phyloP scores from a whole-genome alignment of 2,888 invertebrate genomes.

The Sarcophaga subvicina region DNA sequence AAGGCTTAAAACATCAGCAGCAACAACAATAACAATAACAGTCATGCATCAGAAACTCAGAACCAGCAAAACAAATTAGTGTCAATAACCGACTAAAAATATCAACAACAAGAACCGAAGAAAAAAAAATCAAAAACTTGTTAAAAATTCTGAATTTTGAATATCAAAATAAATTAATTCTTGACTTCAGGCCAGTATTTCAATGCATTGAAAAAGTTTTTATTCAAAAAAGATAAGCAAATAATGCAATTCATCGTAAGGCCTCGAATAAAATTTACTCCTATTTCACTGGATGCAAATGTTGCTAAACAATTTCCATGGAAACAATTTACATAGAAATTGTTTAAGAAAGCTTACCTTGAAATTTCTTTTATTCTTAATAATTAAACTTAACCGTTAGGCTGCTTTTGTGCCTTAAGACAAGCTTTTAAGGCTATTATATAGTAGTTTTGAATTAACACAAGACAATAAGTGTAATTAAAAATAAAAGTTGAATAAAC shows the following conservation, averaged over 20 bases:
- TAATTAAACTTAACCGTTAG: not conserved
- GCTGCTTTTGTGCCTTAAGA: not conserved
- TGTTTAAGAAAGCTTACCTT: not conserved
- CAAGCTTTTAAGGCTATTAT: not conserved
- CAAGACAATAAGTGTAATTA: not conserved
- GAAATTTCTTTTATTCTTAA: not conserved
- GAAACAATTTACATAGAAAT: not conserved
- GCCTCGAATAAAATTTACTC: not conserved
- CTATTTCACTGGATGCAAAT: not conserved
- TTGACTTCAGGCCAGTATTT: not conserved
- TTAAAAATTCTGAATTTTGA: not conserved
- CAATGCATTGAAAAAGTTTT: not conserved
- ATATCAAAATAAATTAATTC: not conserved
- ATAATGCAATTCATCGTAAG: no score
- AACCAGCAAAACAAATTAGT: constrained; percentile 48
- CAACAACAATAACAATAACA: not conserved
- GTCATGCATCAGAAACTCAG: constrained; percentile 7
- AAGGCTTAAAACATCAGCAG: constrained; percentile 13
- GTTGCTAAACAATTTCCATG: not conserved
- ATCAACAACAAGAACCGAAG: not conserved
- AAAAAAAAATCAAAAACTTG: not conserved
- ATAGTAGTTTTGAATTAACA: not conserved
- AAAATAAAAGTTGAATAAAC: not conserved
- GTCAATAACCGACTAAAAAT: constrained; percentile 55
- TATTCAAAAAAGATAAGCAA: no score